Conservation (phyloP, 2,797 vertebrate species). For the Leuciscus waleckii region DNA sequence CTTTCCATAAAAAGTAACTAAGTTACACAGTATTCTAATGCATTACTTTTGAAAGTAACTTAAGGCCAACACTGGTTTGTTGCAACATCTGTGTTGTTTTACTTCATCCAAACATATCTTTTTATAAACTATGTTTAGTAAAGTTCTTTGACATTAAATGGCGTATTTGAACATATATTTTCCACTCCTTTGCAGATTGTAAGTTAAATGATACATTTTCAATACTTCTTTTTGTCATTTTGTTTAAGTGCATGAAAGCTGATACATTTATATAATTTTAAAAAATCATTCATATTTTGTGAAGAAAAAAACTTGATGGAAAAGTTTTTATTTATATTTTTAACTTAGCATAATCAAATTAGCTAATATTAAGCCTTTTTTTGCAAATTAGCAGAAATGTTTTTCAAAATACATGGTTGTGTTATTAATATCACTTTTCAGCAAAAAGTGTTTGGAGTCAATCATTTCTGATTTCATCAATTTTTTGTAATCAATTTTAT, state of each 20-base stretch:
- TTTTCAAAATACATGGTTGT: no score
- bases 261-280: not conserved
- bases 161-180: no score
- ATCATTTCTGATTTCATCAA: not conserved
- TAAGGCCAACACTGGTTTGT: not conserved
- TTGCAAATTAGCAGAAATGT: no score
- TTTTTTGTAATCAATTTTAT: not conserved
- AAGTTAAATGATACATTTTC: not conserved
- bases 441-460: not conserved
- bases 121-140: not conserved
- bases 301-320: not conserved
- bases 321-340: not conserved
- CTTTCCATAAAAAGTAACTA: no score
- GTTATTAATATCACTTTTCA: not conserved
- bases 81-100: not conserved
- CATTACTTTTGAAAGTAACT: not conserved
- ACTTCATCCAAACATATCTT: not conserved
- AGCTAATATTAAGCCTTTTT: no score
- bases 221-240: not conserved
- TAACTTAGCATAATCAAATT: not conserved
- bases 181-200: no score
- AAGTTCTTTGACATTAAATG: not conserved
- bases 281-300: not conserved
- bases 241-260: not conserved
- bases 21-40: no score